Base-by-base conservation (phyloP, 1,140 invertebrate species). In the Ceratina japonica region DNA sequence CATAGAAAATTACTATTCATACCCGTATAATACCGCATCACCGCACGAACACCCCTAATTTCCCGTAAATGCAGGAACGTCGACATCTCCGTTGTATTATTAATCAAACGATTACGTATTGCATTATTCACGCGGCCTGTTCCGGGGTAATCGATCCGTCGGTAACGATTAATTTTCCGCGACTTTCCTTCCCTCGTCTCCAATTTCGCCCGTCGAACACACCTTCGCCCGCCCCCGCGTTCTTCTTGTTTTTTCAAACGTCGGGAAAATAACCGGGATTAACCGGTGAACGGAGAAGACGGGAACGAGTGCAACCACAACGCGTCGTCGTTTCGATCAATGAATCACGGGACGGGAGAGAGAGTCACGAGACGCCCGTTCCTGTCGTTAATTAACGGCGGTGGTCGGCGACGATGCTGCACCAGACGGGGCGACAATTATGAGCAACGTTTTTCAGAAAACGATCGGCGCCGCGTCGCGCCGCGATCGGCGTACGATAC, bases 1-100 rank as follows among this genome's bases (percentile, higher is more conserved):
- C 63, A 68, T 68, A 68, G 64, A 75, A 75, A 59, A 75, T 75
- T 56, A 58, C 52, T 66, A 49, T 66, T 58, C 69, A 59, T 71
- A 61, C 20, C 4, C 5, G 52, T 58, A 58, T 66, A 58, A 68
- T 49, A 51, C 66, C 75, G 31, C 56, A 18, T 58, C 66, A 37
- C 44, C n/a, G n/a, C 54, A 18, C 37, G 22, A 56, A 51, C 37
- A 54, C 24, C 24, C 58, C 58, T 44, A 63, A 77, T 77, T 71
- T 77, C 49, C 59, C 58, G 16, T 27, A 44, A 69, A 54, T 24
- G 59, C 27, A 22, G 65, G 52, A 63, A 24, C 68, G 44, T 68
- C 63, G 51, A 20, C 13, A 27, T 49, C 37, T 12, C 12, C 37
- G 20, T 49, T 75, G 51, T 20, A 68, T 75, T 75, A 68, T 75